phyloP scores from a whole-genome alignment of 2,888 invertebrate species.

The Apotomis betuletana region DNA sequence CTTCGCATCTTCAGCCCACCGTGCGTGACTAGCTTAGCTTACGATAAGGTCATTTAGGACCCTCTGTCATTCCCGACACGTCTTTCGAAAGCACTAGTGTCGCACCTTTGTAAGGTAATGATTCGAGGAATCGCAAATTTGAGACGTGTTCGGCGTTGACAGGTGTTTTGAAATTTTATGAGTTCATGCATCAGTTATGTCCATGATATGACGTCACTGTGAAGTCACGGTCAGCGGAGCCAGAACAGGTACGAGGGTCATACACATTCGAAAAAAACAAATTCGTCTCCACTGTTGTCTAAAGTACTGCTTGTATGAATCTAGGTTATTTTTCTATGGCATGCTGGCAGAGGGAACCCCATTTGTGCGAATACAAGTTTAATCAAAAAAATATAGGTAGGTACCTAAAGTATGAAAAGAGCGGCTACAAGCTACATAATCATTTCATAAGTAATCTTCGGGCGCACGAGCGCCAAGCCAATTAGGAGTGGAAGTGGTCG shows the following conservation, averaged over 20 bases:
- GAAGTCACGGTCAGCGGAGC: constrained; percentile 26
- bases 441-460: too few species aligned
- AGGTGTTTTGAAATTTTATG: constrained; percentile 40
- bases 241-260: neutral
- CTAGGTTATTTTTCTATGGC: too few species aligned
- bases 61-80: constrained; percentile 64
- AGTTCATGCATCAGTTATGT: constrained; percentile 37
- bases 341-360: too few species aligned
- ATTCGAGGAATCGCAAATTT: constrained; percentile 15
- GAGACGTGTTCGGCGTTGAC: constrained; percentile 19
- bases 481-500: too few species aligned
- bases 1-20: constrained; percentile 54
- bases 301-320: too few species aligned
- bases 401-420: too few species aligned
- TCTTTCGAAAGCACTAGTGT: constrained; percentile 40
- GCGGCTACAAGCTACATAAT: too few species aligned
- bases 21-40: constrained; percentile 60
- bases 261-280: too few species aligned
- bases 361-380: too few species aligned
- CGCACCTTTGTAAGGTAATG: constrained; percentile 22
- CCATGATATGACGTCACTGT: constrained; percentile 35
- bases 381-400: too few species aligned
- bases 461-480: too few species aligned
- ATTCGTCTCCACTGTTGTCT: too few species aligned
- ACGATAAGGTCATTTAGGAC: constrained; percentile 46